Evolutionary conservation across 2,888 invertebrate genomes (phyloP), one percentile per base, ranked within the genome.

Genomic region (Lasioglossum calceatum): DNA sequence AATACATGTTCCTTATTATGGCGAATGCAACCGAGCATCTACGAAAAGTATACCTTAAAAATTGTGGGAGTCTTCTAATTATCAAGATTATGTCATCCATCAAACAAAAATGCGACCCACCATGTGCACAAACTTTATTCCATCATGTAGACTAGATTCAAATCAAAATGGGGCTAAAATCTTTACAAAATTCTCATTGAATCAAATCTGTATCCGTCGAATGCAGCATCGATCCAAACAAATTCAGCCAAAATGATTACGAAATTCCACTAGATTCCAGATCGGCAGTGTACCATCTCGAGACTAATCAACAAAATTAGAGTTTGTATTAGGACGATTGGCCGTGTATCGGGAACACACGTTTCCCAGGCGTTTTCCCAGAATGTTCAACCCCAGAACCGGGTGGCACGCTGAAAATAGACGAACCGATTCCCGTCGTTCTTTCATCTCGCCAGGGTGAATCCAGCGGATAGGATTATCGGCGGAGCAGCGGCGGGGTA

Each of bases 1-100:
- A 89, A 90, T 91, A 89, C 89, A 92, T 92, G 83, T 80, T 64
- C 36, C 10, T 67, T 27, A 67, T 70, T 76, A 72, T 76, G 58
- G 12, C 2, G 23, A 71, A 71, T 71, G 39, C 16, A 50, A 32
- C 54, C 32, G 7, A 58, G 36, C 32, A 27, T 27, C 27, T 61
- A 67, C 19, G 19, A 36, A 32, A 67, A 19, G 3, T 19, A 16
- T 36, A 67, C 0, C 27, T 4, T 14, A 27, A 27, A 61, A 61
- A 14, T 27, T 14, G 1, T 14, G 5, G 14, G 3, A n/a, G 10
- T 54, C 3, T n/a, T 54, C 54, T 3, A 23, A n/a, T 23, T 54
- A 10, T 54, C 54, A 54, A 2, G 8, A 54, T 23, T 54, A 23
- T 54, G 19, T 23, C 23, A 54, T 54, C 23, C 7, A 23, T 54